phyloP scores from a whole-genome alignment of 2,888 invertebrate genomes.

The Acrocyrtus sp. region DNA sequence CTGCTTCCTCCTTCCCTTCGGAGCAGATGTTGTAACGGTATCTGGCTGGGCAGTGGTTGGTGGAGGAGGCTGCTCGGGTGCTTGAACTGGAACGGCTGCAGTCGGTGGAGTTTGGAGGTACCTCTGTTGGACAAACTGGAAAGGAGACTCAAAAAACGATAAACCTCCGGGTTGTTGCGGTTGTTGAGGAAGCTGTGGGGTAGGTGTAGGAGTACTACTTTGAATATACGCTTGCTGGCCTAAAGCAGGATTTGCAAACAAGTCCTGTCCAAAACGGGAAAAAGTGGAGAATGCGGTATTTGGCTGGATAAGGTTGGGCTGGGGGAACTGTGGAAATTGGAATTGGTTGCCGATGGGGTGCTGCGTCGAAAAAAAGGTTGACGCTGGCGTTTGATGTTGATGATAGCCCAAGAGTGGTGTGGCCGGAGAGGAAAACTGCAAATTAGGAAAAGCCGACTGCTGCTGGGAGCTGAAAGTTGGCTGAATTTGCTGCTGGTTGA shows the following conservation, averaged over 20 bases:
- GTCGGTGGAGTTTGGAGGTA: neutral
- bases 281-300: conserved; percentile 9
- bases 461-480: conserved; percentile 1
- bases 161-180: conserved; percentile 16
- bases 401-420: neutral
- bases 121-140: conserved; percentile 28
- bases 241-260: conserved; percentile 3
- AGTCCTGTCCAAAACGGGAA: conserved; percentile 2
- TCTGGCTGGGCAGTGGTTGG: neutral
- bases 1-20: conserved; percentile 1
- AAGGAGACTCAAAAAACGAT: conserved; percentile 32
- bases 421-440: neutral
- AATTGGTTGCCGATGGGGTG: neutral
- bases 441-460: conserved; percentile 1
- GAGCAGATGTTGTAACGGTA: conserved; percentile 4
- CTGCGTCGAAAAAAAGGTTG: neutral
- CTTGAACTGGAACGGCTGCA: neutral
- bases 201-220: neutral
- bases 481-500: neutral
- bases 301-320: neutral
- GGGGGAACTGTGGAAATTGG: neutral
- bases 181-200: conserved; percentile 5
- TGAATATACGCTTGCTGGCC: neutral
- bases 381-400: neutral
- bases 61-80: neutral